Base-by-base conservation (phyloP, 2,888 invertebrate genomes). In the Hoplodrina ambigua region DNA sequence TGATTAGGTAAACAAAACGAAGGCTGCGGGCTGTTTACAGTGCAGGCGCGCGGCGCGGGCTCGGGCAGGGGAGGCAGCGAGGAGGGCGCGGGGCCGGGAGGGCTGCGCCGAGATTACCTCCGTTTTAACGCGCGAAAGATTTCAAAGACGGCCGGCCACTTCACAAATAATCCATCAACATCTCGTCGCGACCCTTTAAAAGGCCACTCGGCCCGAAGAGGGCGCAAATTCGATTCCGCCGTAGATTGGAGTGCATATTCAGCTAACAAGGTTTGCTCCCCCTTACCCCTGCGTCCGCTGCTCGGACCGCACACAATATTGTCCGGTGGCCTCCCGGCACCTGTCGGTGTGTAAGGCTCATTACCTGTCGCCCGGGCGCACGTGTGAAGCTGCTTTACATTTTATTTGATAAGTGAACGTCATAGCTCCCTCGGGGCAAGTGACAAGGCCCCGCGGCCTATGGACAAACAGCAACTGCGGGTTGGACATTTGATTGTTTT, bases 61-160 rank as follows among this genome's bases (percentile, higher is more conserved):
- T 78, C 59, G 80, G 41, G 80, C 44, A 58, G 80, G 33, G 69
- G 15, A 70, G 75, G 72, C 69, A 75, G 76, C 69, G 72, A 73
- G 75, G 70, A 65, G 66, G 79, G 69, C 64, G 72, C 61, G 74
- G 82, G 79, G 77, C 64, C 70, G 85, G 63, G 82, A 87, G 82
- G 72, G 87, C 72, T 80, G 89, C 85, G 90, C 87, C 87, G 91
- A 92, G 94, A 94, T 94, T 94, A 93, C 94, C 95, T 95, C 92
- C 95, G 91, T 95, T 95, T 95, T 95, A 95, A 94, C 95, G 95
- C 95, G 93, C 92, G 94, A 95, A 93, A 94, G 94, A 92, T 94
- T 95, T 95, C 92, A 94, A 94, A 95, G 94, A 94, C 92, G 89
- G 85, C 88, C 89, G 91, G 93, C 92, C 94, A 94, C 95, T 94